phyloP scores from a whole-genome alignment of 2,797 vertebrate species.

The Caiman crocodilus region DNA sequence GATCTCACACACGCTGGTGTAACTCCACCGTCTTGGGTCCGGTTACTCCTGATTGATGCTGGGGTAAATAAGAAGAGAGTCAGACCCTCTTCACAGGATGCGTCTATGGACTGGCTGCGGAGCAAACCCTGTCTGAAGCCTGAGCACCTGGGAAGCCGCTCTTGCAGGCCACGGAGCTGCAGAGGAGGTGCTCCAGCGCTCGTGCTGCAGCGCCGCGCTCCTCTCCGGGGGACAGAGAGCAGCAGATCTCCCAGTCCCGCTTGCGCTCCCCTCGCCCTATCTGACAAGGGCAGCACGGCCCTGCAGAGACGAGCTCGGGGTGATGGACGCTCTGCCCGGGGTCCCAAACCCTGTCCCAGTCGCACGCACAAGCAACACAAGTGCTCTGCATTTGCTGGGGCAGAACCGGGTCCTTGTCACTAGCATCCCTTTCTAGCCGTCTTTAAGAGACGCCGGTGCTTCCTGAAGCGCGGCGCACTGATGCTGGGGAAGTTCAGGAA shows the following conservation, averaged over 20 bases:
- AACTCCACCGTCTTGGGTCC: rapidly evolving
- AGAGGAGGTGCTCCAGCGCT: neutral
- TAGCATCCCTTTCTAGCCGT: neutral
- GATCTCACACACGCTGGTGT: neutral
- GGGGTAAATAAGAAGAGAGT: neutral
- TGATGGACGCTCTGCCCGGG: neutral
- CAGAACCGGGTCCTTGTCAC: neutral
- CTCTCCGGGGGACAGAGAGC: neutral
- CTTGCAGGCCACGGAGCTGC: neutral
- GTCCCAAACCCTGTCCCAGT: neutral
- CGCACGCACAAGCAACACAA: neutral
- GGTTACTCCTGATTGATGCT: neutral
- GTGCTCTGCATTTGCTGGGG: neutral
- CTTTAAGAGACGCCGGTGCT: neutral
- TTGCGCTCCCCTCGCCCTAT: neutral
- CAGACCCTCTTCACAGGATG: neutral
- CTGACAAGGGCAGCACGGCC: neutral
- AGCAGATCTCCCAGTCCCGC: neutral
- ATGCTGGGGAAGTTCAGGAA: neutral
- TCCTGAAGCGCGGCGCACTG: neutral
- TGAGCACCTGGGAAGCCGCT: neutral
- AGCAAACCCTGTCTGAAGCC: neutral
- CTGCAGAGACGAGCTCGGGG: neutral
- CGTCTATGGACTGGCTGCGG: neutral
- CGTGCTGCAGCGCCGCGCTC: neutral